phyloP scores from a whole-genome alignment of 2,113 vertebrate species.

The Megaptera novaeangliae region DNA sequence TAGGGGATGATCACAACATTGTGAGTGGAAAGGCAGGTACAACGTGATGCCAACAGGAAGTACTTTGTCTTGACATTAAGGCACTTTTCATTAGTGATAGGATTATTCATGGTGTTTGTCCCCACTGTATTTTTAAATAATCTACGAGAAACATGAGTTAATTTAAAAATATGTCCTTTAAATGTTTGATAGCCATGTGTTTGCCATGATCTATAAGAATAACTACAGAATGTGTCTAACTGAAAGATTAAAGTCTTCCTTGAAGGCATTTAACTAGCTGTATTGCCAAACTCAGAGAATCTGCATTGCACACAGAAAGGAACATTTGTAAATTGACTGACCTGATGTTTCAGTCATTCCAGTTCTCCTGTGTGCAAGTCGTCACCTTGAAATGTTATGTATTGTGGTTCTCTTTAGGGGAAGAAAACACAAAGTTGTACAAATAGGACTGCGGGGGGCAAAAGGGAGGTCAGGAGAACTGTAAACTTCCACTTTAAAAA shows the following conservation, averaged over 20 bases:
- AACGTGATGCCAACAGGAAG: neutral
- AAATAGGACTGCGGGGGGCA: neutral
- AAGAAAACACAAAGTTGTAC: neutral
- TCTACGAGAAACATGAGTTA: neutral
- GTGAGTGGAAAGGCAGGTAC: neutral
- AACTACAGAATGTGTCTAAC: neutral
- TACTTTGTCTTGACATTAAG: neutral
- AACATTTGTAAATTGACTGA: neutral
- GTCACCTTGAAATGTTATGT: neutral
- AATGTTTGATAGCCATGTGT: neutral
- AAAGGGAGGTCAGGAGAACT: neutral
- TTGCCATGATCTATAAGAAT: neutral
- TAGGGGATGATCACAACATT: neutral
- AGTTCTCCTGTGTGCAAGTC: neutral
- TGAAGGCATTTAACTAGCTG: neutral
- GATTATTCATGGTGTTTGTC: neutral
- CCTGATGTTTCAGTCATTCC: neutral
- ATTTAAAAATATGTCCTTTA: neutral
- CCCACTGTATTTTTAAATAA: neutral
- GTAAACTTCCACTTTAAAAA: neutral
- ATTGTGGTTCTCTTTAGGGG: neutral
- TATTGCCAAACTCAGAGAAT: neutral
- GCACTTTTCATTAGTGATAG: neutral
- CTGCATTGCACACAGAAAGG: neutral
- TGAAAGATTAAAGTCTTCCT: neutral